Conservation (phyloP, 1,140 invertebrate genomes). For the Formica exsecta region DNA sequence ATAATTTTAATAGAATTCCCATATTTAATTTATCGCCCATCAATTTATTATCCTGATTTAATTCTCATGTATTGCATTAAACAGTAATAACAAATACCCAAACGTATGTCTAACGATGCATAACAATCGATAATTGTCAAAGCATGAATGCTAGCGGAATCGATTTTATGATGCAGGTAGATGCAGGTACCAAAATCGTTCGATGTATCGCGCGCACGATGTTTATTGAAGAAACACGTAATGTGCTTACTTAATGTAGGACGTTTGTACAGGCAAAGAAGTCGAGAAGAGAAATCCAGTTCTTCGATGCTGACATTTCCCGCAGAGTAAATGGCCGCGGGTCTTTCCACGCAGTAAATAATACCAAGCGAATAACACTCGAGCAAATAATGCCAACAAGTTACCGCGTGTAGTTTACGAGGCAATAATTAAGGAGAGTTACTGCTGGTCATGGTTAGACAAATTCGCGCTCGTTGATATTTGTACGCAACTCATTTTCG, state of each 20-base stretch:
- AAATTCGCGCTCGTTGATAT: slow-evolving; percentile 20
- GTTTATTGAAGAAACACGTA: not conserved
- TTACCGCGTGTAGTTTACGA: not conserved
- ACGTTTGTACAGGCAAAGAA: slow-evolving; percentile 13
- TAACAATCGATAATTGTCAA: slow-evolving; percentile 21
- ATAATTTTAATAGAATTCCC: slow-evolving; percentile 6
- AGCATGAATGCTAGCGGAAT: not conserved
- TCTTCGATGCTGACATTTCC: not conserved
- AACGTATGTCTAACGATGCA: not conserved
- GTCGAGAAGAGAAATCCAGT: not conserved
- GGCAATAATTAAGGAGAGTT: slow-evolving; percentile 42
- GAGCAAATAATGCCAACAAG: slow-evolving; percentile 28
- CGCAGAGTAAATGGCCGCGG: slow-evolving; percentile 43
- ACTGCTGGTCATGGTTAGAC: slow-evolving; percentile 6
- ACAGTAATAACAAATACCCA: not conserved
- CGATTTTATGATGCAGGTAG: not conserved
- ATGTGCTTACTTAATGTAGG: slow-evolving; percentile 3
- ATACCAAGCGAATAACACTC: no score
- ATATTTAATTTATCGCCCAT: slow-evolving; percentile 18
- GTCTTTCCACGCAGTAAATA: not conserved
- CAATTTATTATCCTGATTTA: slow-evolving; percentile 47
- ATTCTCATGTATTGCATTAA: not conserved
- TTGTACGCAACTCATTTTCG: not conserved
- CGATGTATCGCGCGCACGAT: not conserved
- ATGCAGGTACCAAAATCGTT: not conserved